Evolutionary conservation across 2,797 vertebrate species (phyloP), one percentile per base, ranked within the genome.

Genomic region (Botia kubotai): DNA sequence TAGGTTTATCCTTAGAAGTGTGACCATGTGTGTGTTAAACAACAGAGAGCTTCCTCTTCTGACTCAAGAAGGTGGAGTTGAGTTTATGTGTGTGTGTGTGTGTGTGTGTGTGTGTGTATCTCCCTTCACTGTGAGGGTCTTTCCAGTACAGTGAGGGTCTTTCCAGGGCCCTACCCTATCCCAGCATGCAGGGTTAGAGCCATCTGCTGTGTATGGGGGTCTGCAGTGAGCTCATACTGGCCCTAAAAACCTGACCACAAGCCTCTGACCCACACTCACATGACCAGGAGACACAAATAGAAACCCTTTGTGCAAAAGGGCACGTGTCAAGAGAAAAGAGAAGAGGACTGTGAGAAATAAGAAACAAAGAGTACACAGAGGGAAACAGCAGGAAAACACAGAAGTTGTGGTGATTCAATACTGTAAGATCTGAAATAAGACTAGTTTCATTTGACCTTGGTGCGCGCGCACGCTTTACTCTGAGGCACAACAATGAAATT

Each of bases 161-260:
- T n/a, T n/a, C n/a, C n/a, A n/a, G n/a, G 3, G 63, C 76, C 36
- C 75, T 23, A 46, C 82, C 60, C 63, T 77, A 66, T 72, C 79
- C 57, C 80, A 69, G 72, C 79, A 75, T 60, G 58, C 65, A 67
- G 5, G 71, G 58, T 6, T 48, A 67, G 36, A 46, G 65, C 82
- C 85, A 86, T 86, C 81, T 86, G 82, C 57, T 80, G 43, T 39
- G 43, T 67, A 50, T 60, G 48, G 63, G 69, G 52, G 68, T 62
- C 82, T 71, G 70, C 26, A 29, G 39, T 19, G 62, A 71, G 74
- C 65, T 78, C 55, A 65, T 67, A 75, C 39, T 7, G 71, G 67
- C 75, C 57, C 33, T 71, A 17, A 50, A 65, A 71, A 33, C 62
- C 77, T 13, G 68, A 55, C 55, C 77, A 79, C 55, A 52, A 63